A percentile compares a stretch with the other conserved stretches of the same genome.
Evolutionary conservation across 1,140 invertebrate species (phyloP).

Genomic region (Drosophila kikkawai): DNA sequence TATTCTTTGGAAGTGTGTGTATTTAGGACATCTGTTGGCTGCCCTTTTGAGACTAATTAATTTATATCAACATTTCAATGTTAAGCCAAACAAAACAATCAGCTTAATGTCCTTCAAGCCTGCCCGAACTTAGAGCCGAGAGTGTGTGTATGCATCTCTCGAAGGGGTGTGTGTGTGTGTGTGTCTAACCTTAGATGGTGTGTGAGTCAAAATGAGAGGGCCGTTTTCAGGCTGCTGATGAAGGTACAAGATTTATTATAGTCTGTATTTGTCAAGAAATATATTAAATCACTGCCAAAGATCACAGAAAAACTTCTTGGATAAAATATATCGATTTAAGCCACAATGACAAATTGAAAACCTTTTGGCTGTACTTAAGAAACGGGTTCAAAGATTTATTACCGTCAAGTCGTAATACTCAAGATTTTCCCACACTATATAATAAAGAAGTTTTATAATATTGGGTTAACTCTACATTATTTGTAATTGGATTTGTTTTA

Average conservation of each 20-base stretch:
- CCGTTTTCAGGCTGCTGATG: slow-evolving; percentile 5
- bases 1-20: slow-evolving; percentile 23
- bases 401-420: too few relatives aligned
- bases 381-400: slow-evolving; percentile 5
- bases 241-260: slow-evolving; percentile 29
- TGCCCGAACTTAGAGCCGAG: slow-evolving; percentile 12
- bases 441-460: neutral
- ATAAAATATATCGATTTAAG: slow-evolving; percentile 6
- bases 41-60: slow-evolving; percentile 74
- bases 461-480: neutral
- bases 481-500: neutral
- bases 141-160: slow-evolving; percentile 7
- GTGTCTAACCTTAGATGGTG: neutral
- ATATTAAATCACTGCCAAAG: slow-evolving; percentile 11
- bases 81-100: slow-evolving; percentile 82
- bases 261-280: slow-evolving; percentile 18
- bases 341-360: neutral
- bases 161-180: slow-evolving; percentile 4
- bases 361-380: neutral
- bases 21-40: slow-evolving; percentile 36
- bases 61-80: slow-evolving; percentile 84
- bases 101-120: slow-evolving; percentile 74
- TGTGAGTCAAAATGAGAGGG: slow-evolving; percentile 15
- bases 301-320: neutral
- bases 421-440: neutral